Percentiles rank a stretch among this genome's conserved stretches.
These are phyloP conservation scores for Ethmia dodecea DNA, from an alignment of 2,888 invertebrate species.

Conservation along the genomic window DNA sequence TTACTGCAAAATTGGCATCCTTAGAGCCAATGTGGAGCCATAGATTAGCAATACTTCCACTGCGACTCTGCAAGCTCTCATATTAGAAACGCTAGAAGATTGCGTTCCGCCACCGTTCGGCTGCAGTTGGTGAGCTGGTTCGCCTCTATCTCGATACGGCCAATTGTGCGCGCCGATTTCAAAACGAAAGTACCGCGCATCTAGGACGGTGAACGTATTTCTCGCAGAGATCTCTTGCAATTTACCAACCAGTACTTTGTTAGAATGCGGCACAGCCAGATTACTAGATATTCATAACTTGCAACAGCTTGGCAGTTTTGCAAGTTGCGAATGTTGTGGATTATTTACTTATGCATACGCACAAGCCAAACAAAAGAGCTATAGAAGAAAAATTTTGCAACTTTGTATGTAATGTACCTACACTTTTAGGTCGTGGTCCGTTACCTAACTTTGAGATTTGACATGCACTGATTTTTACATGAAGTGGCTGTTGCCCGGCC, in stretches of 20 bases:
- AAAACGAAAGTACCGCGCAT: slow-evolving; percentile 77
- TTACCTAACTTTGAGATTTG: no score
- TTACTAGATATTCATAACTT: slow-evolving; percentile 66
- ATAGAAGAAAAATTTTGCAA: no score
- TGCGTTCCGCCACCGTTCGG: slow-evolving; percentile 45
- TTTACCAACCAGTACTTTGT: slow-evolving; percentile 60
- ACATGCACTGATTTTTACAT: no score
- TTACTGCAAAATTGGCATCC: no score
- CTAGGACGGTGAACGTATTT: slow-evolving; percentile 77
- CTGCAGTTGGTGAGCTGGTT: slow-evolving; percentile 45
- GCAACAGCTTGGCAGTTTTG: slow-evolving; percentile 45
- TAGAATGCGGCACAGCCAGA: slow-evolving; percentile 59
- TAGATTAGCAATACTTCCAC: no score
- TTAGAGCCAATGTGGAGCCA: no score
- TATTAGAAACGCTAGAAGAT: slow-evolving; percentile 8
- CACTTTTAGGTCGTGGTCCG: no score
- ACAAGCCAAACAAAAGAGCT: no score
- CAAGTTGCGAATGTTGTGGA: slow-evolving; percentile 51
- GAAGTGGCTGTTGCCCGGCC: no score
- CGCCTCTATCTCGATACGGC: slow-evolving; percentile 64
- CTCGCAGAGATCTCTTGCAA: slow-evolving; percentile 71
- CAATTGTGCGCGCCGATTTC: slow-evolving; percentile 76
- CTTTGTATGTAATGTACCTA: no score
- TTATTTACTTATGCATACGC: no score
- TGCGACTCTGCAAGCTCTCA: no score